Conservation (phyloP, 2,888 invertebrate species). For the Dione vanillae region DNA sequence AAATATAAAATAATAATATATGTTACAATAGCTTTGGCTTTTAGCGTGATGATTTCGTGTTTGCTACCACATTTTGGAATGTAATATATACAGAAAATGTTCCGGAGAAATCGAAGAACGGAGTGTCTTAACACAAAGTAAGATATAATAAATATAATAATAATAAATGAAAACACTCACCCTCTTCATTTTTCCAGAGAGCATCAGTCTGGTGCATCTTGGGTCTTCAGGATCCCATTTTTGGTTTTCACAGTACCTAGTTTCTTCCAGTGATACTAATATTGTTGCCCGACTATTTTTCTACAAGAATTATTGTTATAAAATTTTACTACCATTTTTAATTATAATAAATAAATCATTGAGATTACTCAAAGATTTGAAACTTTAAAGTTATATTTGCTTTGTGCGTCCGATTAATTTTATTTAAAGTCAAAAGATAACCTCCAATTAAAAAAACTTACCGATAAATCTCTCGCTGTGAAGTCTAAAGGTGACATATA, state of each 20-base stretch:
- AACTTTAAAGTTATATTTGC: neutral
- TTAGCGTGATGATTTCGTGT: no score
- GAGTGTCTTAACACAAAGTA: no score
- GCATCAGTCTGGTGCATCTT: slow-evolving; percentile 88
- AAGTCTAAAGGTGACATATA: slow-evolving; percentile 89
- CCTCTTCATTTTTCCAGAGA: slow-evolving; percentile 87
- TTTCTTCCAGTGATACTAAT: slow-evolving; percentile 88
- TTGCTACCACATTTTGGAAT: no score
- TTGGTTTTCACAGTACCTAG: slow-evolving; percentile 85
- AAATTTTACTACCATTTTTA: neutral
- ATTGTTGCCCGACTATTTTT: slow-evolving; percentile 86
- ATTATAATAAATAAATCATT: neutral
- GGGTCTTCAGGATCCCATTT: slow-evolving; percentile 90
- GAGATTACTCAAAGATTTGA: neutral
- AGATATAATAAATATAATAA: no score
- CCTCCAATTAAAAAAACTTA: slow-evolving; percentile 62
- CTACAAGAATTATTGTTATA: slow-evolving; percentile 62
- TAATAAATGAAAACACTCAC: slow-evolving; percentile 61
- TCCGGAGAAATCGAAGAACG: no score
- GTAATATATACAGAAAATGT: no score
- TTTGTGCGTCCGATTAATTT: neutral
- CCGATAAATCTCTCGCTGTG: slow-evolving; percentile 87
- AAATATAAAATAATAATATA: no score
- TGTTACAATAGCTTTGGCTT: no score
- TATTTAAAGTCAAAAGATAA: slow-evolving; percentile 5